Conservation (phyloP, 1,140 invertebrate species). For the Drosophila sulfurigaster region DNA sequence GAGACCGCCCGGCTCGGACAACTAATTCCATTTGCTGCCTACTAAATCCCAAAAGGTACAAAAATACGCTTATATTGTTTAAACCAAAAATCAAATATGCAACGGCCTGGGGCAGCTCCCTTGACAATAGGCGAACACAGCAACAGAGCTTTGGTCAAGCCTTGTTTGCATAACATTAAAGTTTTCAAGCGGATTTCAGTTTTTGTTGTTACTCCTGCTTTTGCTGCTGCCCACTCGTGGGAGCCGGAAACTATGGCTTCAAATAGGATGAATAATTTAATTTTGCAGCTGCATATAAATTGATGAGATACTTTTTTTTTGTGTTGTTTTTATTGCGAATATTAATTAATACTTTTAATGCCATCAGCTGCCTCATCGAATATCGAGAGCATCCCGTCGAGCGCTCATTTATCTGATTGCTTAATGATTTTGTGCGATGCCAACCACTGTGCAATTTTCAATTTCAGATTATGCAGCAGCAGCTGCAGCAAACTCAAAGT, state of each 20-base stretch:
- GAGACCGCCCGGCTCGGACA: conserved; percentile 29
- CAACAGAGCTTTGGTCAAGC: conserved; percentile 48
- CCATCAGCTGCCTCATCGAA: conserved; percentile 4
- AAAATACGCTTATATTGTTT: conserved; percentile 63
- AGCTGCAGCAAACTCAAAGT: conserved; percentile 31
- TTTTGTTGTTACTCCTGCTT: no score
- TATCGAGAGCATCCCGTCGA: neutral
- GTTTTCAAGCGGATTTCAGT: conserved; percentile 44
- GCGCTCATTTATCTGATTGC: conserved; percentile 9
- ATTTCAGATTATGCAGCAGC: conserved; percentile 51
- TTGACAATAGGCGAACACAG: conserved; percentile 10
- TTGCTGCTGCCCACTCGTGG: conserved; percentile 3
- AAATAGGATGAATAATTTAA: conserved; percentile 12
- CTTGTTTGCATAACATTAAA: conserved; percentile 73
- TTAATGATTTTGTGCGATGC: conserved; percentile 5
- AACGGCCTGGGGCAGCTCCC: conserved; percentile 35
- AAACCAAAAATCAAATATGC: conserved; percentile 73
- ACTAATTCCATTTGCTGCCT: conserved; percentile 72
- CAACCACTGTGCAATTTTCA: conserved; percentile 33
- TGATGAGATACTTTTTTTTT: neutral
- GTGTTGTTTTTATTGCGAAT: neutral
- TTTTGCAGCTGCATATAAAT: conserved; percentile 11
- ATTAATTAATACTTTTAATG: conserved; percentile 23
- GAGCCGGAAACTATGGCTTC: conserved; percentile 11
- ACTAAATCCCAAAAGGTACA: conserved; percentile 58